These are phyloP conservation scores for Pseudolaguvia tuberculata DNA, from an alignment of 2,113 vertebrate species.

Conservation along the genomic window DNA sequence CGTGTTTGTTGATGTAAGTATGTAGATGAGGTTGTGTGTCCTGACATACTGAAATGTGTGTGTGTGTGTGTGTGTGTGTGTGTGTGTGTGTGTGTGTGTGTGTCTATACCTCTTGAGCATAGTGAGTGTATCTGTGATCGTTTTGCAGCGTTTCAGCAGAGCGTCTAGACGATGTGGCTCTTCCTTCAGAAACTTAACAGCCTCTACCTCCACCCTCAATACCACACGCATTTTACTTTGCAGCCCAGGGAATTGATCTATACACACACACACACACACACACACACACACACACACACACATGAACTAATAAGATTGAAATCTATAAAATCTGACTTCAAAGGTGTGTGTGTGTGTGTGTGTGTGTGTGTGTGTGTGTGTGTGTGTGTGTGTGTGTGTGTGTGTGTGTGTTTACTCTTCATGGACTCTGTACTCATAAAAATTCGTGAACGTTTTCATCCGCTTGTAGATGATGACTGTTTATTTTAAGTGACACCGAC, in stretches of 20 bases:
- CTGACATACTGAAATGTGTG: not conserved
- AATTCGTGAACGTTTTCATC: no score
- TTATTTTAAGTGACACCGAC: slow-evolving; percentile 23
- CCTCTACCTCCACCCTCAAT: slow-evolving; percentile 93
- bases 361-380: slow-evolving; percentile 1
- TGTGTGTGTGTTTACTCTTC: slow-evolving; percentile 77
- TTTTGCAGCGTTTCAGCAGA: slow-evolving; percentile 90
- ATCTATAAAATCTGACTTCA: no score
- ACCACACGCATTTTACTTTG: slow-evolving; percentile 99
- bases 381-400: slow-evolving; percentile 4
- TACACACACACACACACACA: slow-evolving; percentile 34
- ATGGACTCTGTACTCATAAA: no score
- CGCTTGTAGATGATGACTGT: no score
- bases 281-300: slow-evolving; percentile 17
- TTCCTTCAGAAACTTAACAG: slow-evolving; percentile 97
- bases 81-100: slow-evolving; percentile 20
- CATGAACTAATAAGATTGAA: no score
- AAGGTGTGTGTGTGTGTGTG: slow-evolving; percentile 16
- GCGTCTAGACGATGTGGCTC: slow-evolving; percentile 92
- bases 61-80: slow-evolving; percentile 5
- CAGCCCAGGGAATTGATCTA: slow-evolving; percentile 94
- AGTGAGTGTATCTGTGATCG: slow-evolving; percentile 78
- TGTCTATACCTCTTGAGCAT: slow-evolving; percentile 67
- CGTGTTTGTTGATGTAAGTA: not conserved
- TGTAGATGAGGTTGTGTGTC: not conserved